These are phyloP conservation scores for Phthorimaea operculella DNA, from an alignment of 1,140 invertebrate genomes.

Conservation along the genomic window DNA sequence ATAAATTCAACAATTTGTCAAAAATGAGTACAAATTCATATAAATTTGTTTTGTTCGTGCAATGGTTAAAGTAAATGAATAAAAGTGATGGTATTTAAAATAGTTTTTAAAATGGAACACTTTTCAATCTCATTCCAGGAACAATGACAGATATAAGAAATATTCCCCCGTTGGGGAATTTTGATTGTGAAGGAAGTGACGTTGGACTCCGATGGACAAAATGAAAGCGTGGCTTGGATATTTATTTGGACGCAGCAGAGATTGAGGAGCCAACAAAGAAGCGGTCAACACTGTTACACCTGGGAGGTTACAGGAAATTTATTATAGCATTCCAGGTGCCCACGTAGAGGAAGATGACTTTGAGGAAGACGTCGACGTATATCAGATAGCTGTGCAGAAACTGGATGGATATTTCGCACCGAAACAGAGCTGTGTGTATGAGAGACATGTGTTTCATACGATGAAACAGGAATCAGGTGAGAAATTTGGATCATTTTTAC, in stretches of 20 bases:
- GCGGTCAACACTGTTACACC: not conserved
- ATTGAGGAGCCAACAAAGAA: not conserved
- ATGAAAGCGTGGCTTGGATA: too few species aligned
- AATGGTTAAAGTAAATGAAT: too few species aligned
- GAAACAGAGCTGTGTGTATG: not conserved
- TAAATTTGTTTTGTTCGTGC: too few species aligned
- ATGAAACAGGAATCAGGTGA: not conserved
- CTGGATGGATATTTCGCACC: conserved; percentile 1
- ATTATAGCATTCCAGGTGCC: conserved; percentile 2
- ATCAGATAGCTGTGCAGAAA: not conserved
- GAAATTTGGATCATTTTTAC: too few species aligned
- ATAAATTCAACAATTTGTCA: too few species aligned
- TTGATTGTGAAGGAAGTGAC: not conserved
- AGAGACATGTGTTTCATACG: not conserved
- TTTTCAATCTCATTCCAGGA: too few species aligned
- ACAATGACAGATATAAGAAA: too few species aligned
- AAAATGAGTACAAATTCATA: too few species aligned
- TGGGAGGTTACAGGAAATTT: not conserved
- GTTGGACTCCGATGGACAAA: not conserved
- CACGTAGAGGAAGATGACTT: not conserved
- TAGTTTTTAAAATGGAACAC: too few species aligned
- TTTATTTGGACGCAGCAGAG: not conserved
- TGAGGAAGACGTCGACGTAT: not conserved
- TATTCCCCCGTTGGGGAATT: not conserved
- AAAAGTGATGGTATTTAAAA: too few species aligned